A percentile compares a stretch with the other conserved stretches of the same genome.
Evolutionary conservation across 2,113 vertebrate species (phyloP).

Genomic region (Rhombomys opimus): DNA sequence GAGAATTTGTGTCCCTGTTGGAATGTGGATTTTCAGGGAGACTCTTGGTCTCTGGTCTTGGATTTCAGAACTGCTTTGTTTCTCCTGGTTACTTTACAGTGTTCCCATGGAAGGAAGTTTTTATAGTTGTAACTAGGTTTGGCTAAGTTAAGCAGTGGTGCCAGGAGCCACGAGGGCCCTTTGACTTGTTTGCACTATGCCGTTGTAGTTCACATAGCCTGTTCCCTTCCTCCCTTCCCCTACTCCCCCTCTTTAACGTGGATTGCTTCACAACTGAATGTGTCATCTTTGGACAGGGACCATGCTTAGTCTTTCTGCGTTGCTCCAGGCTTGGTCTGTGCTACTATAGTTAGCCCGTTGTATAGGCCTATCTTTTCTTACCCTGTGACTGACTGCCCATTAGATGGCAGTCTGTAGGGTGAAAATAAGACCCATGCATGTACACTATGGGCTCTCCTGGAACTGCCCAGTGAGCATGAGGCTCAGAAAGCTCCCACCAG

Average conservation of each 20-base stretch:
- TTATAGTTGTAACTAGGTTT: background rate
- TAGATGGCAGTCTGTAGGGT: accelerated
- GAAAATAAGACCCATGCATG: background rate
- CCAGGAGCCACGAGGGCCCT: accelerated
- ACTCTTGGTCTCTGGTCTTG: background rate
- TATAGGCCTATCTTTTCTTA: background rate
- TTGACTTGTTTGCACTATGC: accelerated
- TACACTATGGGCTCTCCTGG: accelerated
- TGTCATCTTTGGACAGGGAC: background rate
- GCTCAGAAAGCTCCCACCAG: background rate
- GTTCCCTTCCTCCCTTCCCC: background rate
- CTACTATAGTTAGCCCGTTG: background rate
- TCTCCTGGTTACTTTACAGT: accelerated
- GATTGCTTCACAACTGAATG: too few relatives aligned
- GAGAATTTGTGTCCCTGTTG: background rate
- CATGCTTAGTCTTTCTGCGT: background rate
- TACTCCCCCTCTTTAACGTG: background rate
- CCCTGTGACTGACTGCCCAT: background rate
- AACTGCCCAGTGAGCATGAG: background rate
- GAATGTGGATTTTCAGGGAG: background rate
- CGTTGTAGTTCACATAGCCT: accelerated
- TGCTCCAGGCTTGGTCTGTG: background rate
- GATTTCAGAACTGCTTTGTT: slow-evolving; percentile 34
- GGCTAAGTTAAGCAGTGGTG: background rate
- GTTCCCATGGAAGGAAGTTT: background rate